A percentile compares a stretch with the other conserved stretches of the same genome.
These are phyloP conservation scores for Rhabdornis inornatus DNA, from an alignment of 2,113 vertebrate genomes.

Conservation along the genomic window DNA sequence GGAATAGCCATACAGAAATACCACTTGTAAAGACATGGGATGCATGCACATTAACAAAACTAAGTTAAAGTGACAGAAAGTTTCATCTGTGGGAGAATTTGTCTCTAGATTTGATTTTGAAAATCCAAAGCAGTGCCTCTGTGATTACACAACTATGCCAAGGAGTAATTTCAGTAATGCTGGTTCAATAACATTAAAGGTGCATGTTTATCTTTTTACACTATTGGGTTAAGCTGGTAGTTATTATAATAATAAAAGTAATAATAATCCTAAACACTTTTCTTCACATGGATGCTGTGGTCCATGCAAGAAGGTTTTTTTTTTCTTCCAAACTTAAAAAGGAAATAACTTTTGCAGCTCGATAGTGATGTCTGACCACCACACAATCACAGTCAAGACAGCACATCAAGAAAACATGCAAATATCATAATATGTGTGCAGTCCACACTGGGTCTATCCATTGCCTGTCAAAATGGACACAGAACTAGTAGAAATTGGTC, in stretches of 20 bases:
- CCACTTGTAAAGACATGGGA: slow-evolving; percentile 43
- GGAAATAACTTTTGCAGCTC: not conserved
- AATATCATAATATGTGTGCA: not conserved
- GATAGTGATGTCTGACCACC: not conserved
- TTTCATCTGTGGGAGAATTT: not conserved
- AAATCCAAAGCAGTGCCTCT: slow-evolving; percentile 70
- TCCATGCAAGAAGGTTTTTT: not conserved
- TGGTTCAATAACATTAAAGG: slow-evolving; percentile 37
- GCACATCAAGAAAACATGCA: not conserved
- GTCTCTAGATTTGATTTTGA: slow-evolving; percentile 26
- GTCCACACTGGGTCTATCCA: not conserved
- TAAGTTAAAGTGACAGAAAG: not conserved
- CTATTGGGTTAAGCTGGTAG: not conserved
- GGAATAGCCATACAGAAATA: slow-evolving; percentile 58
- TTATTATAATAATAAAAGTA: not conserved
- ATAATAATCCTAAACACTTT: not conserved
- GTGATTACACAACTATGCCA: slow-evolving; percentile 66
- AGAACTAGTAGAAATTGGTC: not conserved
- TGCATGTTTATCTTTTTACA: slow-evolving; percentile 49
- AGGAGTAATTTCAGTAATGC: slow-evolving; percentile 60
- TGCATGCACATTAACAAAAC: slow-evolving; percentile 51
- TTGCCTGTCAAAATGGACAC: not conserved
- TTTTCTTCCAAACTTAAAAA: not conserved
- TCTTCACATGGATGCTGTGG: not conserved
- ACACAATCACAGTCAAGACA: not conserved